A percentile compares a stretch with the other conserved stretches of the same genome.
phyloP scores from a whole-genome alignment of 1,140 invertebrate species.

The Andricus grossulariae region DNA sequence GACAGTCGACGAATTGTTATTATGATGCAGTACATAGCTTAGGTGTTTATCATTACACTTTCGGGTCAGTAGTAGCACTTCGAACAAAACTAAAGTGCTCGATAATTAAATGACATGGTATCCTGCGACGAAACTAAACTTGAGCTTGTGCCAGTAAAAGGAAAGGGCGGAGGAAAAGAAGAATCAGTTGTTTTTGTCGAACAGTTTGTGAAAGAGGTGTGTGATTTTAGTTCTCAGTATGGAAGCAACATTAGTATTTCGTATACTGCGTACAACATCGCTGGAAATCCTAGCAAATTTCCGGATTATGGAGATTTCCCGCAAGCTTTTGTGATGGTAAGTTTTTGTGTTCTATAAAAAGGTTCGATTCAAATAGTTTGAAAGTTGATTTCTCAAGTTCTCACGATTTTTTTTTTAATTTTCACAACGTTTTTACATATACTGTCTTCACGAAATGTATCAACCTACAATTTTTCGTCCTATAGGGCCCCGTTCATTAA shows the following conservation, averaged over 20 bases:
- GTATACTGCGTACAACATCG: slow-evolving; percentile 90
- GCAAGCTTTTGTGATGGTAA: slow-evolving; percentile 92
- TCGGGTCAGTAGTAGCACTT: not conserved
- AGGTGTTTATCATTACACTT: not conserved
- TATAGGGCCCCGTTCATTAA: too few relatives aligned
- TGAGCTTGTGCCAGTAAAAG: slow-evolving; percentile 60
- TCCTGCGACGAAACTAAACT: slow-evolving; percentile 60
- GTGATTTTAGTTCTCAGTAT: slow-evolving; percentile 93
- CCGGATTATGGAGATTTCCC: slow-evolving; percentile 93
- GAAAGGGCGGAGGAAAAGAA: slow-evolving; percentile 54
- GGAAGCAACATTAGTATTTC: slow-evolving; percentile 91
- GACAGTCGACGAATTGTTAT: not conserved
- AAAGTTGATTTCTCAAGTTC: not conserved
- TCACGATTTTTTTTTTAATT: not conserved
- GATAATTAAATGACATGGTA: slow-evolving; percentile 59
- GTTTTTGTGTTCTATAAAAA: slow-evolving; percentile 45
- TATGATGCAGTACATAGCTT: not conserved
- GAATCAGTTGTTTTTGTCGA: slow-evolving; percentile 74
- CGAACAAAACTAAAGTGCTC: not conserved
- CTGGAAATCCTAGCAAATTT: slow-evolving; percentile 88
- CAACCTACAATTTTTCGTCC: too few relatives aligned
- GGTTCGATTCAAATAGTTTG: not conserved
- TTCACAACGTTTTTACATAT: too few relatives aligned
- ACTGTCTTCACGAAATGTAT: too few relatives aligned
- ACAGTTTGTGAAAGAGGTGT: slow-evolving; percentile 83